Conservation (phyloP, 2,113 vertebrate species). For the Hymenochirus boettgeri region DNA sequence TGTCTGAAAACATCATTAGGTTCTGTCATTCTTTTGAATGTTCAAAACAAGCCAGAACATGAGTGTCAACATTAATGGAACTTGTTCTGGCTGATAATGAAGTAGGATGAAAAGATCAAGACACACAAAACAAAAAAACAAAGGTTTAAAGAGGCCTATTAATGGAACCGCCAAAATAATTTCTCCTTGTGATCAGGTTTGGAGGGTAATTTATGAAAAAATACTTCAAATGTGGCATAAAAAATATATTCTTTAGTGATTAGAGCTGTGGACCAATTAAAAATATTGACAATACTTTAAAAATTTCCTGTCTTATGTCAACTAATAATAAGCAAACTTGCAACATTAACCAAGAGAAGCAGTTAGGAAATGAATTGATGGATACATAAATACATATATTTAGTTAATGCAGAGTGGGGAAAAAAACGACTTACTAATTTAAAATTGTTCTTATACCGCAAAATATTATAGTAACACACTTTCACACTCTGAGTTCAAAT, state of each 20-base stretch:
- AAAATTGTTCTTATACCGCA: too few species aligned
- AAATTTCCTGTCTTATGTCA: not conserved
- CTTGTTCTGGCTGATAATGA: not conserved
- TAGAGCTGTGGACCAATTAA: conserved; percentile 12
- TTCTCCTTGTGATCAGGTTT: not conserved
- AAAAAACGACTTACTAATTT: too few species aligned
- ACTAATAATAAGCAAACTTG: not conserved
- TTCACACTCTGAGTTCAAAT: too few species aligned
- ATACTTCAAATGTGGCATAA: not conserved
- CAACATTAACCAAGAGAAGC: not conserved
- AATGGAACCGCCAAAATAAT: conserved; percentile 1
- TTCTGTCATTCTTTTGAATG: not conserved
- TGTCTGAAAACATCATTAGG: conserved; percentile 6
- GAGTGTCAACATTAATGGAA: conserved; percentile 23
- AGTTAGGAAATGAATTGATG: not conserved
- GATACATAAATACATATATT: too few species aligned
- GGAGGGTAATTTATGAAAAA: not conserved
- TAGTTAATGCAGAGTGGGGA: too few species aligned
- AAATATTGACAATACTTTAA: conserved; percentile 5
- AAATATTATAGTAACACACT: too few species aligned
- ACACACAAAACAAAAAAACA: conserved; percentile 3
- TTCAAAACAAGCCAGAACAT: conserved; percentile 11
- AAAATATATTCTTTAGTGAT: not conserved
- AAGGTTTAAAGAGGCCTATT: not conserved
- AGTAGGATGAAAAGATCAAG: not conserved